phyloP scores from a whole-genome alignment of 2,113 vertebrate genomes.

The Sphyrna mokarran region DNA sequence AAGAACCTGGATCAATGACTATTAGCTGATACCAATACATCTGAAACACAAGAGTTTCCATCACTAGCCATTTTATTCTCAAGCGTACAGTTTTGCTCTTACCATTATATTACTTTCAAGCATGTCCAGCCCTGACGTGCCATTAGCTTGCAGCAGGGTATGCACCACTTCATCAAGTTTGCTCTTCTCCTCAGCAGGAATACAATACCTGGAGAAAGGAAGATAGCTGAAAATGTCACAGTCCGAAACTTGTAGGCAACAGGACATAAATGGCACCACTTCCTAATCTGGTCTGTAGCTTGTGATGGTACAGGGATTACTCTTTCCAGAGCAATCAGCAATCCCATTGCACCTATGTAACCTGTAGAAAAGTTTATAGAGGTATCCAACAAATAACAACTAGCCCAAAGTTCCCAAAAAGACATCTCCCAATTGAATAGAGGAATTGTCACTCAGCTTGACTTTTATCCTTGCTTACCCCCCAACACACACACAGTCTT shows the following conservation, averaged over 20 bases:
- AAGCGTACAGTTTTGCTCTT: conserved; percentile 38
- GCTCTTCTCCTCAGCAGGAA: conserved; percentile 96
- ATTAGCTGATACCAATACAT: background rate
- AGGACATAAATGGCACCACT: background rate
- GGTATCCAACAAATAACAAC: background rate
- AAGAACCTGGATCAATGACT: background rate
- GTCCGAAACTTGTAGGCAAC: background rate
- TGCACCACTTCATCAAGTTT: conserved; percentile 98
- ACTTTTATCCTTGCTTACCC: background rate
- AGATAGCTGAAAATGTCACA: background rate
- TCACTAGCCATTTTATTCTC: background rate
- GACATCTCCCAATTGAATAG: background rate
- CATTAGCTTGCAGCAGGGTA: conserved; percentile 95
- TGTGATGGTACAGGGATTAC: background rate
- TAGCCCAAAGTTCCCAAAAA: background rate
- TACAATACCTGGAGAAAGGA: conserved; percentile 77
- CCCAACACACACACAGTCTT: background rate
- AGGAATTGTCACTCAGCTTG: background rate
- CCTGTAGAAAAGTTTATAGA: background rate
- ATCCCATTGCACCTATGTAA: background rate
- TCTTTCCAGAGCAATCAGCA: background rate
- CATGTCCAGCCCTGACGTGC: conserved; percentile 97
- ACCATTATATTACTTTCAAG: conserved; percentile 98
- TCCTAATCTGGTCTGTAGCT: background rate
- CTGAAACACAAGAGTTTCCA: background rate